Percentiles rank a stretch among this genome's conserved stretches.
phyloP scores from a whole-genome alignment of 2,797 vertebrate species.

The Mormyrops boulengeri region DNA sequence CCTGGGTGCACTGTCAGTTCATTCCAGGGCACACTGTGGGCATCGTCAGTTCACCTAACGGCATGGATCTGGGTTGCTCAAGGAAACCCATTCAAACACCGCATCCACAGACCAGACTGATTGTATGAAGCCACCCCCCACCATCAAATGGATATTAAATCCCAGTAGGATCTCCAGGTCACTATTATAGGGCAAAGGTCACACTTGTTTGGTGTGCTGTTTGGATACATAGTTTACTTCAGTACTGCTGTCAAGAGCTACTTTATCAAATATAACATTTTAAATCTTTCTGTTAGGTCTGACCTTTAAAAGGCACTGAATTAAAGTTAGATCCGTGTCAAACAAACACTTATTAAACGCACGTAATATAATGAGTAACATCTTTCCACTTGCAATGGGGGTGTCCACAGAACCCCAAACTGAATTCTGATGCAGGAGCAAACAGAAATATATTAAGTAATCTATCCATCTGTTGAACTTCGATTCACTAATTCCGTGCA shows the following conservation, averaged over 20 bases:
- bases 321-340: background rate
- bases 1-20: background rate
- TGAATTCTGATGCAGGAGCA: background rate
- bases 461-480: background rate
- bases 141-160: background rate
- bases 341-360: background rate
- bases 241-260: background rate
- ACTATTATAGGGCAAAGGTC: background rate
- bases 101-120: background rate
- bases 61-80: background rate
- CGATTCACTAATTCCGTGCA: background rate
- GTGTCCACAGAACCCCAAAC: background rate
- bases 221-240: background rate
- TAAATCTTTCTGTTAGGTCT: background rate
- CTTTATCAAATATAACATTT: background rate
- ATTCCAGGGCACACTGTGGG: background rate
- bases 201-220: background rate
- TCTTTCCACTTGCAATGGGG: background rate
- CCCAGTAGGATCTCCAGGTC: background rate
- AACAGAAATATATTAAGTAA: background rate
- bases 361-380: background rate
- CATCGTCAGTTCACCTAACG: background rate
- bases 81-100: background rate
- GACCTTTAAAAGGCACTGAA: background rate
- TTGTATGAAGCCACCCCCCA: background rate